Base-by-base conservation (phyloP, 2,113 vertebrate species). In the Amazona guildingii region DNA sequence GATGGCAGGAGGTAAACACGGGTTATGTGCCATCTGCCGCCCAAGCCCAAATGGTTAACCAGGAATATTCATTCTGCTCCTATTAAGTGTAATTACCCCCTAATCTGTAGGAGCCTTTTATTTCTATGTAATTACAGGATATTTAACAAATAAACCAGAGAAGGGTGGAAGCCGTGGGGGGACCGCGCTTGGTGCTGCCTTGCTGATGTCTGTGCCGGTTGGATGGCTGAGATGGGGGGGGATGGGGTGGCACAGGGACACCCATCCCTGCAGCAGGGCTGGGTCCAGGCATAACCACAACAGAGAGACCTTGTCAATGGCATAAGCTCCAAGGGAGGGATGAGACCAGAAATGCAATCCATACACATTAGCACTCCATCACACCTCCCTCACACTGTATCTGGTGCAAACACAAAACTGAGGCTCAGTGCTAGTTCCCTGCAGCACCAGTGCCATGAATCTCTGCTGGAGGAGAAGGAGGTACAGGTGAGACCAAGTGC, bases 21-120 rank as follows among this genome's bases (percentile, higher is more conserved):
- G 97, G 92, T 95, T 81, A 35, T 41, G 7, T 61, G 92, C 93
- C 93, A 97, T 97, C 97, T 97, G 97, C 91, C 97, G 96, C 95
- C 95, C 94, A 94, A 94, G 95, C 96, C 87, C 70, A 91, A 98
- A 95, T 14, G 95, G 97, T 97, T 97, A 98, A 97, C 96, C 97
- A 96, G 96, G 96, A 98, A 97, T 95, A 95, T 97, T 97, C 97
- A 97, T 98, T 98, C 97, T 97, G 96, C 95, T 98, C 96, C 97
- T 97, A 97, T 97, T 98, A 98, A 96, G 86, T 81, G 48, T 97
- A 98, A 98, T 98, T 98, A 97, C 95, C 96, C 96, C 72, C 93
- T 90, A 91, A 95, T 97, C 96, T 93, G 96, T 79, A 61, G 96
- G 92, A 98, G 97, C 92, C 97, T 96, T 92, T 97, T 96, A 97